A percentile compares a stretch with the other conserved stretches of the same genome.
Conservation (phyloP, 2,888 invertebrate species). For the Sabellastarte sp. region DNA sequence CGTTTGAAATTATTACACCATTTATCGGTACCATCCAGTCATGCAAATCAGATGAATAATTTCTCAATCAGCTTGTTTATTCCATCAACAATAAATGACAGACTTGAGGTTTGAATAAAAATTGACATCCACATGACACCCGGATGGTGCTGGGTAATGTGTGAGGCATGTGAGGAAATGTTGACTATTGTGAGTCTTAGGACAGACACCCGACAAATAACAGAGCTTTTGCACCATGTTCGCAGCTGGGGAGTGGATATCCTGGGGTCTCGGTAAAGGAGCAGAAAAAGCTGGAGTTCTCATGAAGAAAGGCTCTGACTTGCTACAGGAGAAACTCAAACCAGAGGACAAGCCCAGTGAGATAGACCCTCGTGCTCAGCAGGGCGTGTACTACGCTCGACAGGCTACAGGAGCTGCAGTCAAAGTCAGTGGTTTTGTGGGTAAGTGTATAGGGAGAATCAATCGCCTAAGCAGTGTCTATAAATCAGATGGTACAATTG, state of each 20-base stretch:
- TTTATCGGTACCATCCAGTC: too few species aligned
- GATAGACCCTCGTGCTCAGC: conserved; percentile 65
- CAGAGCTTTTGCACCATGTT: conserved; percentile 9
- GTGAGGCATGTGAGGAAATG: too few species aligned
- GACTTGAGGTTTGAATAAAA: too few species aligned
- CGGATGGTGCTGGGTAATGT: too few species aligned
- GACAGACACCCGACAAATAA: neutral
- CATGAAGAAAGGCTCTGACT: conserved; percentile 67
- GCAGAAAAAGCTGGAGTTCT: conserved; percentile 69
- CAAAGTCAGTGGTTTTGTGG: conserved; percentile 69
- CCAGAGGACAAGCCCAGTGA: conserved; percentile 60
- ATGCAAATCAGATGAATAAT: too few species aligned
- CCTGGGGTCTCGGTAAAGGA: conserved; percentile 69
- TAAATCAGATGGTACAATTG: too few species aligned
- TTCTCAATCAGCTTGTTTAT: too few species aligned
- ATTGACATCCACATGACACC: too few species aligned
- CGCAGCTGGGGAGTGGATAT: conserved; percentile 68
- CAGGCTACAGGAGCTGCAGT: conserved; percentile 70
- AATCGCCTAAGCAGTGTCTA: too few species aligned
- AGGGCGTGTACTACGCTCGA: conserved; percentile 68
- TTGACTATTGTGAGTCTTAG: conserved; percentile 2
- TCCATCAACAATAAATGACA: too few species aligned
- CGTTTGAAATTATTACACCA: too few species aligned
- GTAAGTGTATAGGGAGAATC: too few species aligned
- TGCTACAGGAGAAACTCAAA: conserved; percentile 65